phyloP scores from a whole-genome alignment of 2,888 invertebrate species.

The Artemia sp. region DNA sequence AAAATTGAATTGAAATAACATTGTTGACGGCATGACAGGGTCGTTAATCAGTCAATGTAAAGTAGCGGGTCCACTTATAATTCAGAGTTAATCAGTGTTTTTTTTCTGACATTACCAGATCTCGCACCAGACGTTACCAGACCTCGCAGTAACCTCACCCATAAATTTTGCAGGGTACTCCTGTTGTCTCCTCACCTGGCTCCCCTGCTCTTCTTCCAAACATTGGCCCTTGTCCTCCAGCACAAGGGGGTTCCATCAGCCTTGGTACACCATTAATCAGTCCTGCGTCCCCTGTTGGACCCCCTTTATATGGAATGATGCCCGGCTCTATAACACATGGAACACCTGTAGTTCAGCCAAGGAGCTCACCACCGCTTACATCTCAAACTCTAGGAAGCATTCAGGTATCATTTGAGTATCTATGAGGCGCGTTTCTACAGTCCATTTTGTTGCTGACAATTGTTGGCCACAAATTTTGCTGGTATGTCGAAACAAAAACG shows the following conservation, averaged over 20 bases:
- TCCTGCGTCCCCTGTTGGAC: conserved; percentile 16
- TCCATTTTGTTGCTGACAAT: too few species aligned
- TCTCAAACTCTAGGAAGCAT: background rate
- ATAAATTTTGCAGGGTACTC: conserved; percentile 20
- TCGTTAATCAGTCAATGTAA: too few species aligned
- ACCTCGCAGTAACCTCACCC: too few species aligned
- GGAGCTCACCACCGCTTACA: conserved; percentile 29
- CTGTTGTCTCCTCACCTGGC: conserved; percentile 23
- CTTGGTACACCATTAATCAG: conserved; percentile 21
- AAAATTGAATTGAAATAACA: too few species aligned
- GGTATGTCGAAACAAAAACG: too few species aligned
- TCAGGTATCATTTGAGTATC: background rate
- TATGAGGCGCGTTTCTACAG: too few species aligned
- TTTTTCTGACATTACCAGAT: too few species aligned
- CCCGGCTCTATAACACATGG: conserved; percentile 52
- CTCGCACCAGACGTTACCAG: too few species aligned
- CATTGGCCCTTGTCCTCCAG: conserved; percentile 21
- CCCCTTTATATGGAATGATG: conserved; percentile 16
- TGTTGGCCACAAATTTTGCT: too few species aligned
- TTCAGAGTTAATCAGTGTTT: too few species aligned
- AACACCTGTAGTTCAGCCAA: conserved; percentile 34
- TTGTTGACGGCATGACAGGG: too few species aligned
- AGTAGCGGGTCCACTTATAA: too few species aligned
- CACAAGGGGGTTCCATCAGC: conserved; percentile 21
- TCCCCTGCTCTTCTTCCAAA: conserved; percentile 25